A percentile compares a stretch with the other conserved stretches of the same genome.
These are phyloP conservation scores for Morpho helenor DNA, from an alignment of 2,888 invertebrate genomes.

Conservation along the genomic window DNA sequence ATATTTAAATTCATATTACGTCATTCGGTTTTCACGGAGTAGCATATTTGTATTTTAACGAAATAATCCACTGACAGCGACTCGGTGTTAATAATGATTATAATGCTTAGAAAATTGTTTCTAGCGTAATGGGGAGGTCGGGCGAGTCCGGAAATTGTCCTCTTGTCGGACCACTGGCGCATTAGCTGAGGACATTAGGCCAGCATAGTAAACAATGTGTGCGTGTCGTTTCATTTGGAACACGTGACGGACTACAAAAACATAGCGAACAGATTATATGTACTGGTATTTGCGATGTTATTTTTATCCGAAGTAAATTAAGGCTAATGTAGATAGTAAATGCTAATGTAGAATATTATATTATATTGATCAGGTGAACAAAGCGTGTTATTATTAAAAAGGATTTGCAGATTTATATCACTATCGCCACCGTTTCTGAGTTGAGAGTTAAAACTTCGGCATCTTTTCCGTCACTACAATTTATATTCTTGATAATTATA, in stretches of 20 bases:
- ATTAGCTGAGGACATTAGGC: constrained; percentile 71
- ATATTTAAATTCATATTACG: not conserved
- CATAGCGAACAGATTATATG: constrained; percentile 25
- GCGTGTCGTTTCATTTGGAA: constrained; percentile 57
- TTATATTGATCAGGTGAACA: no score
- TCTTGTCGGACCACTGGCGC: constrained; percentile 64
- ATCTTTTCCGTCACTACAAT: no score
- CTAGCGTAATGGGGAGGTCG: constrained; percentile 66
- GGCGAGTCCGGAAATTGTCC: constrained; percentile 73
- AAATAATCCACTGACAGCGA: constrained; percentile 1
- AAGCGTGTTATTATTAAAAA: no score
- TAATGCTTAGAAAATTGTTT: constrained; percentile 69
- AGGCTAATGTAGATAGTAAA: no score
- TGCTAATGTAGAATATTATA: no score
- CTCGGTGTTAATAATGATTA: constrained; percentile 57
- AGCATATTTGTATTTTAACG: constrained; percentile 4
- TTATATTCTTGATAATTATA: no score
- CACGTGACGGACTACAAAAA: constrained; percentile 48
- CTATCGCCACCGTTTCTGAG: no score
- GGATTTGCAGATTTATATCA: no score
- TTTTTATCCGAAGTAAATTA: not conserved
- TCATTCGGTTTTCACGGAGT: constrained; percentile 1
- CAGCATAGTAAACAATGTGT: constrained; percentile 43
- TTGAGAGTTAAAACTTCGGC: no score
- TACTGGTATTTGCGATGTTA: constrained; percentile 24